Conservation (phyloP, 2,888 invertebrate genomes). For the Coenonympha arcania region DNA sequence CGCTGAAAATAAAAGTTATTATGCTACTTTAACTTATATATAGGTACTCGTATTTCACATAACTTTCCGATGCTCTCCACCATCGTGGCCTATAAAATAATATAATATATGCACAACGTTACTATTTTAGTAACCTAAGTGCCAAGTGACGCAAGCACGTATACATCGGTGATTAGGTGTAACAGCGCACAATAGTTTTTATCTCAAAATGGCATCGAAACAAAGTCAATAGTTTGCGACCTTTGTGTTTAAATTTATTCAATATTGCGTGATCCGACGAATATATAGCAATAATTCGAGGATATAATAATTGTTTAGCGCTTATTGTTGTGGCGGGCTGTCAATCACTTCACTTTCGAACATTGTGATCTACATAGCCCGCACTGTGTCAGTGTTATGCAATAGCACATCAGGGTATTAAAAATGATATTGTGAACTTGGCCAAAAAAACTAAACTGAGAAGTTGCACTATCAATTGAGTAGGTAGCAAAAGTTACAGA, state of each 20-base stretch:
- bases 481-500: too few species aligned
- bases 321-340: slow-evolving; percentile 56
- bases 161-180: too few species aligned
- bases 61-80: neutral
- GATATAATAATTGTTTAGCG: slow-evolving; percentile 56
- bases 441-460: neutral
- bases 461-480: too few species aligned
- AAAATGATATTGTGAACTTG: neutral
- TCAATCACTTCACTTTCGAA: slow-evolving; percentile 66
- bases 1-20: too few species aligned
- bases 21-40: neutral
- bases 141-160: slow-evolving; percentile 41
- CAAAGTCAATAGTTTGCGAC: slow-evolving; percentile 64
- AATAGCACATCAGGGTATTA: slow-evolving; percentile 28
- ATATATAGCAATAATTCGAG: slow-evolving; percentile 59
- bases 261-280: slow-evolving; percentile 46
- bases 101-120: slow-evolving; percentile 1
- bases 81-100: slow-evolving; percentile 3
- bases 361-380: slow-evolving; percentile 56
- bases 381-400: slow-evolving; percentile 35
- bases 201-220: slow-evolving; percentile 66
- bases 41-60: too few species aligned
- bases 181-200: slow-evolving; percentile 42
- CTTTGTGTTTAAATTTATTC: slow-evolving; percentile 63
- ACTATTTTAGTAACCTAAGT: slow-evolving; percentile 9